Conservation (phyloP, 2,797 vertebrate species). For the Squalus acanthias region DNA sequence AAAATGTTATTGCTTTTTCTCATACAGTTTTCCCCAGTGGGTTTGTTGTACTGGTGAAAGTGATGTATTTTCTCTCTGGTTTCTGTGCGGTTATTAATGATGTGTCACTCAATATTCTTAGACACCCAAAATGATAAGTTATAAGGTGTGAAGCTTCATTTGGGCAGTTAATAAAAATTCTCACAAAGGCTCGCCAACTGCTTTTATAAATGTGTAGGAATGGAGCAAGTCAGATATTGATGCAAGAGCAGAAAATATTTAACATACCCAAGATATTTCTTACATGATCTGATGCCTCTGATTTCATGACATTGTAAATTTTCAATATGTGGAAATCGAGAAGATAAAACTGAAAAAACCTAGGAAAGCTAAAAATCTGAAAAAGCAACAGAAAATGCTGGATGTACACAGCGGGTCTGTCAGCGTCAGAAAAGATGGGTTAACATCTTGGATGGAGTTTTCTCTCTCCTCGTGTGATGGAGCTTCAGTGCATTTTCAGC, state of each 20-base stretch:
- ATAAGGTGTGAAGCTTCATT: background rate
- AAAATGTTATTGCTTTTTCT: background rate
- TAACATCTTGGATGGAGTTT: background rate
- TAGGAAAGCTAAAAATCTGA: background rate
- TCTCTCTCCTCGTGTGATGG: background rate
- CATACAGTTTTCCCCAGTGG: background rate
- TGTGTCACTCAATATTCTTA: background rate
- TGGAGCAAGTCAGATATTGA: background rate
- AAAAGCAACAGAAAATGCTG: background rate
- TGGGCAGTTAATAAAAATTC: background rate
- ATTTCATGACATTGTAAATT: background rate
- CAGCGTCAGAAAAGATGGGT: background rate
- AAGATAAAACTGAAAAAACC: background rate
- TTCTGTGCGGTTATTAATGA: background rate
- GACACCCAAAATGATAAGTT: background rate
- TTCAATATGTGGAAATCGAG: background rate
- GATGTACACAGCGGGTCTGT: background rate
- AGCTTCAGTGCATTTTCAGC: background rate
- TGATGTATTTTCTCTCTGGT: background rate
- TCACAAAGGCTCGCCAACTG: background rate
- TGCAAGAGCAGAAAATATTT: background rate
- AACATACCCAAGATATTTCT: background rate
- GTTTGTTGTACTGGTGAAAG: background rate
- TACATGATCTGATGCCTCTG: background rate
- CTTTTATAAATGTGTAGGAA: background rate